phyloP scores from a whole-genome alignment of 2,113 vertebrate genomes.

The Cheirogaleus medius region DNA sequence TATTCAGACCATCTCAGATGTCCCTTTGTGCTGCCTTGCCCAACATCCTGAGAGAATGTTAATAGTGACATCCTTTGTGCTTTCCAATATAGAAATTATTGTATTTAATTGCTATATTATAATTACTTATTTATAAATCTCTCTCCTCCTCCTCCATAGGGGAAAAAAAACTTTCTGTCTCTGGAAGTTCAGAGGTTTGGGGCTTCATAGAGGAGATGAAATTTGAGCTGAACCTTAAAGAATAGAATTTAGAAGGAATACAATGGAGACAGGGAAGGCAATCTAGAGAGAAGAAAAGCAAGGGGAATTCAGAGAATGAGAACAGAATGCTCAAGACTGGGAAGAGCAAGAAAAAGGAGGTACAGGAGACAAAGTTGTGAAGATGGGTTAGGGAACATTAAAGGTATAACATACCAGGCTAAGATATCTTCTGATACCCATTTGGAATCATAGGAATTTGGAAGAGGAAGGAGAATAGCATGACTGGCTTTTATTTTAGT shows the following conservation, averaged over 20 bases:
- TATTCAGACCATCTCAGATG: neutral
- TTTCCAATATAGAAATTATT: neutral
- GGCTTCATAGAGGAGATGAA: neutral
- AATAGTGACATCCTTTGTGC: neutral
- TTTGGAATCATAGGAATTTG: neutral
- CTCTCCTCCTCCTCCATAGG: neutral
- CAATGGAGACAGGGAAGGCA: neutral
- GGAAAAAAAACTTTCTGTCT: neutral
- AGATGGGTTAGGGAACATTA: neutral
- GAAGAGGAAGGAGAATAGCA: neutral
- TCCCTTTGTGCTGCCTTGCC: neutral
- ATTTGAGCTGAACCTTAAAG: slow-evolving; percentile 12
- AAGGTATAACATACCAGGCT: neutral
- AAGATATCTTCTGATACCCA: neutral
- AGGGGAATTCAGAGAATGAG: neutral
- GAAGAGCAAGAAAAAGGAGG: neutral
- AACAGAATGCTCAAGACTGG: neutral
- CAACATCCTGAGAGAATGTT: neutral
- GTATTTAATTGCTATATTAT: neutral
- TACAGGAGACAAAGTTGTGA: neutral
- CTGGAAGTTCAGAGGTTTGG: neutral
- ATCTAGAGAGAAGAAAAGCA: neutral
- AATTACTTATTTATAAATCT: slow-evolving; percentile 21
- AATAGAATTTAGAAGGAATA: neutral
- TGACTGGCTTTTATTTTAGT: slow-evolving; percentile 11